Evolutionary conservation across 2,113 vertebrate genomes (phyloP).

Genomic region (Mormyrus iriodes): DNA sequence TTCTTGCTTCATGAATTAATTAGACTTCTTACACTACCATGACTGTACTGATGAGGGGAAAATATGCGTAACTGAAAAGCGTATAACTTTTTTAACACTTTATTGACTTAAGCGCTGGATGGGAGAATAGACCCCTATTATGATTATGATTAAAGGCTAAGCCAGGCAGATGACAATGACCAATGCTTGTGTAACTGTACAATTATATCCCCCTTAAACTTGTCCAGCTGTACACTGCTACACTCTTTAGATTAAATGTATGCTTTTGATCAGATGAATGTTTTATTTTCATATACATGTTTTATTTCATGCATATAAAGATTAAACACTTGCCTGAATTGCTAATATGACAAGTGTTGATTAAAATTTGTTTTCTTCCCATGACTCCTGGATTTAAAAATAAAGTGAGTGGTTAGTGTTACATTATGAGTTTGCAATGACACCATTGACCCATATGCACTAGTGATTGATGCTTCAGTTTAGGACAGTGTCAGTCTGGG

Average conservation of each 20-base stretch:
- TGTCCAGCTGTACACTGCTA: background rate
- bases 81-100: background rate
- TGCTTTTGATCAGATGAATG: conserved; percentile 14
- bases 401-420: background rate
- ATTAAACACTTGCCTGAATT: conserved; percentile 14
- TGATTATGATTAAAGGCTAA: background rate
- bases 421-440: background rate
- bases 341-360: background rate
- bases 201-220: background rate
- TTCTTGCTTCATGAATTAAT: background rate
- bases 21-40: background rate
- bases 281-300: conserved; percentile 24
- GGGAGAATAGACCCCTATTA: background rate
- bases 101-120: background rate
- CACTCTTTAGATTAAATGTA: conserved; percentile 6
- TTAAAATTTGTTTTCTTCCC: background rate
- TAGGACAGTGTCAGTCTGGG: background rate
- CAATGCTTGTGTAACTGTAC: background rate
- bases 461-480: background rate
- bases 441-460: background rate
- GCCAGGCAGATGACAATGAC: background rate
- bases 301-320: conserved; percentile 13
- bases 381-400: background rate
- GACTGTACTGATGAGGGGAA: background rate
- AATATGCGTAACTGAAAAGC: background rate